phyloP scores from a whole-genome alignment of 2,888 invertebrate species.

The Rhabditoides inermis region DNA sequence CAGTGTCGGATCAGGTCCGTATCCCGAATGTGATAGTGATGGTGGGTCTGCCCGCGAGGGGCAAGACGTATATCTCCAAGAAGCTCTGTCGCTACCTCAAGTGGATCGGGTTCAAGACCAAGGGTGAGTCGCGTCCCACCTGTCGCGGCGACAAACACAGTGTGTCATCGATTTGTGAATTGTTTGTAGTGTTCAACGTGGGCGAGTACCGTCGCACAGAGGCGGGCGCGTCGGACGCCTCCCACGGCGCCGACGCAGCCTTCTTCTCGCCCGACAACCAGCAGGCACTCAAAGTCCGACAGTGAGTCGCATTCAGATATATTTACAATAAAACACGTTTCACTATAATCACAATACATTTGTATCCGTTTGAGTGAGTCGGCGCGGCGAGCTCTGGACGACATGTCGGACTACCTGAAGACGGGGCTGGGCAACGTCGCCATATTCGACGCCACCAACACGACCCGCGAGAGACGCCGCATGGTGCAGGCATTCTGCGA shows the following conservation, averaged over 20 bases:
- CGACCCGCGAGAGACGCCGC: slow-evolving; percentile 62
- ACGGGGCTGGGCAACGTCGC: slow-evolving; percentile 72
- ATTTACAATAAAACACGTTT: too few relatives aligned
- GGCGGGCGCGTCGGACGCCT: slow-evolving; percentile 28
- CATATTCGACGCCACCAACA: slow-evolving; percentile 97
- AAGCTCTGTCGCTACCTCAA: slow-evolving; percentile 94
- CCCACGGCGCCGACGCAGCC: slow-evolving; percentile 35
- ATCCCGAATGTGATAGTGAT: slow-evolving; percentile 89
- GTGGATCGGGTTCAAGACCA: slow-evolving; percentile 95
- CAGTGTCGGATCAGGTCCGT: slow-evolving; percentile 42
- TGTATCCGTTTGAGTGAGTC: slow-evolving; percentile 63
- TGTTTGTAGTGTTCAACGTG: slow-evolving; percentile 35
- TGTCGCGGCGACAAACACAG: neutral
- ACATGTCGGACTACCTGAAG: slow-evolving; percentile 74
- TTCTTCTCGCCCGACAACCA: slow-evolving; percentile 37
- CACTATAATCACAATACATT: too few relatives aligned
- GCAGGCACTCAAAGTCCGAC: slow-evolving; percentile 29
- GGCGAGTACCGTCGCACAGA: slow-evolving; percentile 36
- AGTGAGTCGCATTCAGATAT: slow-evolving; percentile 25
- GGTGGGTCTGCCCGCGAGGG: slow-evolving; percentile 95
- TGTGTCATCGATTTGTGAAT: neutral
- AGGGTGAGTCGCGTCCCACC: slow-evolving; percentile 45
- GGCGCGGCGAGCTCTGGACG: slow-evolving; percentile 82
- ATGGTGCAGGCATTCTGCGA: slow-evolving; percentile 28
- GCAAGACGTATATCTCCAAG: slow-evolving; percentile 98